phyloP scores from a whole-genome alignment of 2,113 vertebrate genomes.

The Lepus americanus region DNA sequence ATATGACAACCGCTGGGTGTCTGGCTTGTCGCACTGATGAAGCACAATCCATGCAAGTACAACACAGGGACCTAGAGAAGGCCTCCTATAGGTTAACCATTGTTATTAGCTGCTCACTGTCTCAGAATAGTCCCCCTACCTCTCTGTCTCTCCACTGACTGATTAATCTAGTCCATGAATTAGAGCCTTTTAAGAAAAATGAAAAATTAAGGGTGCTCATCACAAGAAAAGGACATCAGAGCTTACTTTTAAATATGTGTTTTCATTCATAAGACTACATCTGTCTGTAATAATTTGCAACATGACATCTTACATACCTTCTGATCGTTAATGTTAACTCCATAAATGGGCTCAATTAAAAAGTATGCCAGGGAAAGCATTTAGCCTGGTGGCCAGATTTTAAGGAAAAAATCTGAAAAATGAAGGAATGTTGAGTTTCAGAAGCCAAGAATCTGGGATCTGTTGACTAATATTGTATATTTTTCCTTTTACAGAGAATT shows the following conservation, averaged over 20 bases:
- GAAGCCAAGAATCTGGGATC: no score
- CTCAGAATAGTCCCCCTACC: neutral
- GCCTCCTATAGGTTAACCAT: neutral
- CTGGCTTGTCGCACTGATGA: no score
- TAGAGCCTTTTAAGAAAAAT: neutral
- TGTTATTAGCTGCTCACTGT: neutral
- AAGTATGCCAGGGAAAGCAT: neutral
- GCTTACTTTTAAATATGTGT: neutral
- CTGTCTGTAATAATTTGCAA: neutral
- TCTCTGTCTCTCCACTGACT: neutral
- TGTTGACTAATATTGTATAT: no score
- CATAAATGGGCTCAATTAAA: neutral
- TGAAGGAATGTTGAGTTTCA: no score
- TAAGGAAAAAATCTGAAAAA: no score
- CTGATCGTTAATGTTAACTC: neutral
- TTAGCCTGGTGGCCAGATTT: no score
- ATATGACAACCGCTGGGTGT: neutral
- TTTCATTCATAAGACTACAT: neutral
- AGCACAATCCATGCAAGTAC: neutral
- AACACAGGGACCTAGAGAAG: neutral
- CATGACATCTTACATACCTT: neutral
- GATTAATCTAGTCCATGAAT: neutral
- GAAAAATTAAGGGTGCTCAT: neutral
- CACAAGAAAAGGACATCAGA: neutral
- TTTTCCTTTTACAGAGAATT: no score